Evolutionary conservation across 2,888 invertebrate species (phyloP), one percentile per base, ranked within the genome.

Genomic region (Agrotis puta): DNA sequence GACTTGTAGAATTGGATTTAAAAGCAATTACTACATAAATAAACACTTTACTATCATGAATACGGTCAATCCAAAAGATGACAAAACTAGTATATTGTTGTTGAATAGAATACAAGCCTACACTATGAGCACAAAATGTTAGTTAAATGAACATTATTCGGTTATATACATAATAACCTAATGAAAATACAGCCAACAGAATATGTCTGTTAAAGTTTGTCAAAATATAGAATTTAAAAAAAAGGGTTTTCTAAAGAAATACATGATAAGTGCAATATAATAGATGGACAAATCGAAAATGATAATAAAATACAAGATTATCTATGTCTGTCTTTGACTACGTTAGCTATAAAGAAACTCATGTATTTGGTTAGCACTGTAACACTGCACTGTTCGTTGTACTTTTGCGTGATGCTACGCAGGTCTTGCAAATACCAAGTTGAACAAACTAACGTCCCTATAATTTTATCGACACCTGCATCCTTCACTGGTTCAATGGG

Each of bases 1-100:
- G 56, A 70, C 82, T 70, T 62, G 63, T 33, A 69, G 67, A 58
- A 84, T 73, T 70, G 56, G 45, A 64, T 74, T 84, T 74, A 68
- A 74, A 82, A 48, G 56, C 33, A 47, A 50, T 56, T 64, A 64
- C 50, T 68, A 58, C 50, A 45, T 54, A 62, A 51, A 64, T 66
- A 68, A 63, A 65, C n/a, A 64, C n/a, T 54, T 5, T 18, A 48
- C 7, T 27, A 13, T 11, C 39, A 47, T 62, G 20, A 54, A 64
- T 51, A n/a, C 39, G 6, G 9, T 2, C 4, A 14, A 33, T 50
- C 27, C 6, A 50, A 39, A 43, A 39, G 9, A 39, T 39, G 39
- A 39, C 39, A 39, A 39, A 39, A 39, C 39, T 45, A 43, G 0
- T n/a, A n/a, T 20, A 14, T 24, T 62, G 18, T 64, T 70, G 59